Percentiles rank a stretch among this genome's conserved stretches.
phyloP scores from a whole-genome alignment of 2,113 vertebrate genomes.

The Pleuronectes platessa region DNA sequence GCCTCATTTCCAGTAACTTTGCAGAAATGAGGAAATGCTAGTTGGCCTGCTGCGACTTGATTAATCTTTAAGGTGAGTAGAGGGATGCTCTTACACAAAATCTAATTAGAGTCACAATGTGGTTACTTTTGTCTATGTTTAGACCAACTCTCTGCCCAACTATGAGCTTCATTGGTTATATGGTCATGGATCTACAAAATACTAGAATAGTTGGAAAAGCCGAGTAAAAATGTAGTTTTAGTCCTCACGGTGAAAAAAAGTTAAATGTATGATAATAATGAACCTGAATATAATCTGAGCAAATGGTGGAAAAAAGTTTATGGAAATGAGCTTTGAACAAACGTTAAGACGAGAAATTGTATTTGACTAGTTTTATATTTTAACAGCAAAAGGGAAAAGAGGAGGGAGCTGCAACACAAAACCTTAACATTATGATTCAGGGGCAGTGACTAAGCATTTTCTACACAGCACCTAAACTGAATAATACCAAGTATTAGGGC shows the following conservation, averaged over 20 bases:
- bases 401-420: too few relatives aligned
- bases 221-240: not conserved
- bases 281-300: too few relatives aligned
- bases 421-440: too few relatives aligned
- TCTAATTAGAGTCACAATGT: conserved; percentile 36
- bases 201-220: not conserved
- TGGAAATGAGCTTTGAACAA: too few relatives aligned
- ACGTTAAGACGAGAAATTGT: too few relatives aligned
- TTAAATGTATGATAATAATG: too few relatives aligned
- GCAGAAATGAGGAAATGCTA: conserved; percentile 54
- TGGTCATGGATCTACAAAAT: not conserved
- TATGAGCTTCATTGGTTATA: conserved; percentile 1
- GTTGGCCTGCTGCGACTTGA: conserved; percentile 47
- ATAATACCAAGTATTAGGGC: too few relatives aligned
- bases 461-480: too few relatives aligned
- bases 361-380: too few relatives aligned
- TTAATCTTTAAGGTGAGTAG: conserved; percentile 60
- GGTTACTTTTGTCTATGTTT: conserved; percentile 11
- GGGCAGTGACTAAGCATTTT: too few relatives aligned
- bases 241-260: not conserved
- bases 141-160: not conserved
- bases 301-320: too few relatives aligned
- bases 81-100: conserved; percentile 30
- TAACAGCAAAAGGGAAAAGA: too few relatives aligned
- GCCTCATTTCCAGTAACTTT: conserved; percentile 58